A percentile compares a stretch with the other conserved stretches of the same genome.
These are phyloP conservation scores for Mastomys natalensis DNA, from an alignment of 2,113 vertebrate genomes.

Conservation along the genomic window DNA sequence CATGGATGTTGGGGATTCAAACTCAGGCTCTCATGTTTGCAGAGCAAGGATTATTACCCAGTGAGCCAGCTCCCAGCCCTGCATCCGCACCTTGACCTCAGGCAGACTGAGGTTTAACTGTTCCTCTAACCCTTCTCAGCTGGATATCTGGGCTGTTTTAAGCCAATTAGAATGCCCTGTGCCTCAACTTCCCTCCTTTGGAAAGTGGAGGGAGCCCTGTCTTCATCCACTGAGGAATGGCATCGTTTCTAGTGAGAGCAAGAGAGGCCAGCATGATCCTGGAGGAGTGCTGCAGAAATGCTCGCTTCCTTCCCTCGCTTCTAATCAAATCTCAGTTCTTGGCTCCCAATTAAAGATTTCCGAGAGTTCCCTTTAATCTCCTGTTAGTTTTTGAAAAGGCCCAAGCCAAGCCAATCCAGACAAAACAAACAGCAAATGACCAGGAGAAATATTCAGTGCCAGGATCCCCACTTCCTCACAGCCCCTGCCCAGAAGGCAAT, in stretches of 20 bases:
- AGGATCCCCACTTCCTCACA: neutral
- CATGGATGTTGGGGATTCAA: neutral
- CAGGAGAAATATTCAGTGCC: neutral
- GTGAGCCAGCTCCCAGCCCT: neutral
- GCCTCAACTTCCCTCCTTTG: neutral
- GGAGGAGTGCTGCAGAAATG: neutral
- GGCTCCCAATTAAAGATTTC: constrained; percentile 67
- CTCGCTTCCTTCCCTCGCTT: neutral
- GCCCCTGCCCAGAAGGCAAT: neutral
- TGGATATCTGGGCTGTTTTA: neutral
- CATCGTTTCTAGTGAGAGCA: neutral
- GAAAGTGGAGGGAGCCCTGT: neutral
- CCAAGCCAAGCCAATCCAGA: constrained; percentile 45
- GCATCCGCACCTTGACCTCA: neutral
- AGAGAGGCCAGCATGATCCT: neutral
- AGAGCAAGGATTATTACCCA: neutral
- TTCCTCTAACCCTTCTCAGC: neutral
- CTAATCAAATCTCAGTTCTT: constrained; percentile 66
- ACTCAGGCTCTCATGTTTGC: neutral
- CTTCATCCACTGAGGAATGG: neutral
- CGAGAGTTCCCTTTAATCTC: constrained; percentile 66
- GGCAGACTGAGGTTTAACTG: neutral
- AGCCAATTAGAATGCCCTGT: constrained; percentile 8
- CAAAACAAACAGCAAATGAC: constrained; percentile 53
- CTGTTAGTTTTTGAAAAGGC: constrained; percentile 45